Base-by-base conservation (phyloP, 2,797 vertebrate genomes). In the Sparus aurata region DNA sequence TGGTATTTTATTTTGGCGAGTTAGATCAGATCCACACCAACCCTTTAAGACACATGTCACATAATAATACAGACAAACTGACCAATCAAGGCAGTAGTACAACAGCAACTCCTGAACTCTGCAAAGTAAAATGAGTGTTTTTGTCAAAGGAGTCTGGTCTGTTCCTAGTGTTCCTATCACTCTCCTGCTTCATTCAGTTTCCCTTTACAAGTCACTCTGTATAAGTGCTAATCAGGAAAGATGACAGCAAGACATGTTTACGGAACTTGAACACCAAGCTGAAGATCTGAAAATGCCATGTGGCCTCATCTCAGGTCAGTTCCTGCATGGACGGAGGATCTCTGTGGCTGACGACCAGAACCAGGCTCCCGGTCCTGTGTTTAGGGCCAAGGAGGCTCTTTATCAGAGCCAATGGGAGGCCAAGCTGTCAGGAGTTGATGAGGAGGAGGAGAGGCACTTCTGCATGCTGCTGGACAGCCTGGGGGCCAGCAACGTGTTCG, bases 391-490 rank as follows among this genome's bases (percentile, higher is more conserved):
- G 63, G 96, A 96, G 80, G 91, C 94, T 66, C 65, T 94, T 1
- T 95, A 94, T 89, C 94, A 95, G 67, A 91, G 91, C 79, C 93
- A 92, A 43, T 94, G 92, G 55, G 82, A 95, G 5, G 94, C 95
- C 74, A 90, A 76, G 27, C 84, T 92, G 58, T 83, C 75, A 5
- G 92, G 49, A 4, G 93, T 78, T 0, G 95, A 96, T 8, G 93
- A 95, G 0, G 96, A 98, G 12, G 97, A 97, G 61, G 97, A 98
- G 77, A 83, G 87, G 6, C 97, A 97, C 77, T 99, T 99, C 90
- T 95, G 91, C 53, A 91, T 92, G 92, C 93, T 99, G 82, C 95
- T 98, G 94, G 96, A 97, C 47, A 95, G 85, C 43, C 93, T 99
- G 64, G 97, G 97, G 69, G 96, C 96, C 74, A 95, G 95, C 49